These are phyloP conservation scores for Phalacrocorax aristotelis DNA, from an alignment of 2,113 vertebrate genomes.

Conservation along the genomic window DNA sequence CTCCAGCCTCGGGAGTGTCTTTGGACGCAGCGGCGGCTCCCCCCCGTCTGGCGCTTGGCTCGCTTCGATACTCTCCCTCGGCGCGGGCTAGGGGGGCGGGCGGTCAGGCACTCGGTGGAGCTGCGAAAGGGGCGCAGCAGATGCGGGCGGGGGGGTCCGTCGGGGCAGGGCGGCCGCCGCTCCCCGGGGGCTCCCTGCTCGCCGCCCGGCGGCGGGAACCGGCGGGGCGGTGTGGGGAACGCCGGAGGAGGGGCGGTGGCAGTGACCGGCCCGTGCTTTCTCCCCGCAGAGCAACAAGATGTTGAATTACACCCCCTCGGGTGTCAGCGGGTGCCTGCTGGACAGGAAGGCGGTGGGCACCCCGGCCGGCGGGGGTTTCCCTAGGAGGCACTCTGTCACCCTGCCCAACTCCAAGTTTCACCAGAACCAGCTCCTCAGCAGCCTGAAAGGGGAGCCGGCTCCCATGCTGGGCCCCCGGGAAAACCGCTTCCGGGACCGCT, in stretches of 20 bases:
- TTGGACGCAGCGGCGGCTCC: too few relatives aligned
- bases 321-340: conserved; percentile 89
- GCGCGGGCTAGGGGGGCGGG: too few relatives aligned
- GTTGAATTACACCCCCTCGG: conserved; percentile 87
- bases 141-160: too few relatives aligned
- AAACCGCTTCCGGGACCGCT: conserved; percentile 93
- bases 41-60: too few relatives aligned
- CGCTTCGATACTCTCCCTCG: too few relatives aligned
- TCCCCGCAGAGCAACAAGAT: conserved; percentile 89
- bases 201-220: too few relatives aligned
- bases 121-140: too few relatives aligned
- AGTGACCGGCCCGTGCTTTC: conserved; percentile 20
- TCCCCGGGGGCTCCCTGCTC: too few relatives aligned
- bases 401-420: conserved; percentile 89
- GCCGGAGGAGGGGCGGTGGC: not conserved
- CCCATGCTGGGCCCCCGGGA: conserved; percentile 88
- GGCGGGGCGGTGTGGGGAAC: not conserved
- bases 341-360: conserved; percentile 99
- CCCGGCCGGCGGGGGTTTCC: conserved; percentile 86
- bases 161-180: too few relatives aligned
- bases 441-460: conserved; percentile 86
- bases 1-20: too few relatives aligned
- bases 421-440: conserved; percentile 93
- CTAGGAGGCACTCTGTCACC: conserved; percentile 93
- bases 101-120: too few relatives aligned